phyloP scores from a whole-genome alignment of 2,113 vertebrate species.

The Cyprinus carpio region DNA sequence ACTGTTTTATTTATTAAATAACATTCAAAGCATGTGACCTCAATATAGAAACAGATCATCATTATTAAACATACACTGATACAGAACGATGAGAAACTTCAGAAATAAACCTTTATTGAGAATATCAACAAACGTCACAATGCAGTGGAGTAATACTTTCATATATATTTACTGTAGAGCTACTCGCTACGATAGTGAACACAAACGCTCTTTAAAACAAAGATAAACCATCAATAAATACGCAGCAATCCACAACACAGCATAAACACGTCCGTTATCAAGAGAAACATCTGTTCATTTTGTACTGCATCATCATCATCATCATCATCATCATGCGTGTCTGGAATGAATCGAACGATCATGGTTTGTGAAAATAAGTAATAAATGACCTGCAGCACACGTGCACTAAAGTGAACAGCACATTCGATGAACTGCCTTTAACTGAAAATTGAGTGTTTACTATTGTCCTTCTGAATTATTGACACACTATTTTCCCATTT shows the following conservation, averaged over 20 bases:
- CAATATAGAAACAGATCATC: background rate
- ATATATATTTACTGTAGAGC: constrained; percentile 45
- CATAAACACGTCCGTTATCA: constrained; percentile 70
- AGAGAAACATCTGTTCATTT: background rate
- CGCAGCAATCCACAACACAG: constrained; percentile 68
- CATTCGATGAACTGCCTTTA: no score
- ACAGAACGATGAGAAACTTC: constrained; percentile 17
- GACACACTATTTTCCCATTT: no score
- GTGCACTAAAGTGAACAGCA: no score
- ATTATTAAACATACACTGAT: constrained; percentile 2
- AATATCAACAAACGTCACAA: constrained; percentile 72
- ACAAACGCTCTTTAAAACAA: constrained; percentile 51
- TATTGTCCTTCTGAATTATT: no score
- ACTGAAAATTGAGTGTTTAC: no score
- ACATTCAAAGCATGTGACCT: background rate
- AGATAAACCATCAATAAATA: constrained; percentile 79
- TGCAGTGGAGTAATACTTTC: constrained; percentile 66
- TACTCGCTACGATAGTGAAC: constrained; percentile 68
- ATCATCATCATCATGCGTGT: no score
- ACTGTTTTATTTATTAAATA: constrained; percentile 5
- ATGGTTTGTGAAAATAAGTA: no score
- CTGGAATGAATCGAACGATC: no score
- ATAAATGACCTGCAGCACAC: no score
- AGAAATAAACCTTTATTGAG: constrained; percentile 79
- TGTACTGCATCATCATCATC: no score